Evolutionary conservation across 2,113 vertebrate genomes (phyloP).

Genomic region (Orycteropus afer): DNA sequence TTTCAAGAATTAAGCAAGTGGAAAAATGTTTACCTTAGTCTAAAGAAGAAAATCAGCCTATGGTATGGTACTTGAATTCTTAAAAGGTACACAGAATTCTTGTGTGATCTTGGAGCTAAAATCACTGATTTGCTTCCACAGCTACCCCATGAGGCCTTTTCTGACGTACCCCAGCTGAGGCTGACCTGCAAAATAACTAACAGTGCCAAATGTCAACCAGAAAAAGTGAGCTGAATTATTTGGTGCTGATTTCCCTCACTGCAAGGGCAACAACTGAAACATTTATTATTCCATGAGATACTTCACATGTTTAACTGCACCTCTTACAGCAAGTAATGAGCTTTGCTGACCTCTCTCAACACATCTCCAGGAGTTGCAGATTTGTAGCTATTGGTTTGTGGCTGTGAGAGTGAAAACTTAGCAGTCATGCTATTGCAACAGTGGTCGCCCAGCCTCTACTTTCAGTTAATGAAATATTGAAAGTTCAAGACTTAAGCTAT

Average conservation of each 20-base stretch:
- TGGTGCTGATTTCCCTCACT: neutral
- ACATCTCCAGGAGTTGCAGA: neutral
- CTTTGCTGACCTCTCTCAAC: neutral
- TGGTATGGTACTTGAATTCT: neutral
- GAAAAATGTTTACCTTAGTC: constrained; percentile 5
- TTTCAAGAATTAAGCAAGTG: neutral
- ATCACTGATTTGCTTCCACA: neutral
- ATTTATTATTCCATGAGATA: neutral
- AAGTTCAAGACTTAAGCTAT: constrained; percentile 56
- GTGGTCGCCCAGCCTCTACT: constrained; percentile 38
- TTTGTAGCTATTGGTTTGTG: neutral
- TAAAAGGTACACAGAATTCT: neutral
- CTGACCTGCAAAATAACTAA: neutral
- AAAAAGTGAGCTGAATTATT: neutral
- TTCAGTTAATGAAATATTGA: constrained; percentile 62
- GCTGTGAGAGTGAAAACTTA: constrained; percentile 11
- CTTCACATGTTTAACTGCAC: neutral
- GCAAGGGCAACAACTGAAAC: neutral
- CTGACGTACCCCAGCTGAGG: neutral
- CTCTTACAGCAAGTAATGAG: constrained; percentile 13
- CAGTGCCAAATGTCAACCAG: neutral
- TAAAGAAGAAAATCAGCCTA: neutral
- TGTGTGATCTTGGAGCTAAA: neutral
- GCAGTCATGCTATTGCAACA: neutral
- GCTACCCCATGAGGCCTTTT: constrained; percentile 1